These are phyloP conservation scores for Ichneumoninae sp. DNA, from an alignment of 2,888 invertebrate species.

Conservation along the genomic window DNA sequence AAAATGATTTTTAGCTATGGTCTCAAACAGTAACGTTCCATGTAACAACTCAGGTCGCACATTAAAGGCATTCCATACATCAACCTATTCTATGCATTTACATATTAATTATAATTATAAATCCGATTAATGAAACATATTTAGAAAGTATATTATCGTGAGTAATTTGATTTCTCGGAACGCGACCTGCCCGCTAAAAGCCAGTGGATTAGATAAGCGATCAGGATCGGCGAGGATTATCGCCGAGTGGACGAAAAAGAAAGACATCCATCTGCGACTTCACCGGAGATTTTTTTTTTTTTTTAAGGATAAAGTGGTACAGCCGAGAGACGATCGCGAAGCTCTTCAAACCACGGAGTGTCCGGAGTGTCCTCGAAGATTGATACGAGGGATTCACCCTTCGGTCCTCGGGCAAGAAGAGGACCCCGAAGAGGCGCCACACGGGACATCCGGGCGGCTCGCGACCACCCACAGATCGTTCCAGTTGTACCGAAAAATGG, in stretches of 20 bases:
- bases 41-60: too few relatives aligned
- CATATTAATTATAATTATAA: too few relatives aligned
- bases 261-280: not conserved
- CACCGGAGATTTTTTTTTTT: not conserved
- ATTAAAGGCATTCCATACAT: too few relatives aligned
- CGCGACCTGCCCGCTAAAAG: not conserved
- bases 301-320: not conserved
- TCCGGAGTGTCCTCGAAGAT: constrained; percentile 39
- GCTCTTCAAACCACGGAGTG: constrained; percentile 47
- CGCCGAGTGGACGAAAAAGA: not conserved
- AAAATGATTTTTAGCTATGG: too few relatives aligned
- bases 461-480: constrained; percentile 57
- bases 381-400: not conserved
- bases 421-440: constrained; percentile 35
- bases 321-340: constrained; percentile 18
- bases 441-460: constrained; percentile 47
- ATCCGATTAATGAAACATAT: not conserved
- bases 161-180: too few relatives aligned
- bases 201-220: constrained; percentile 16
- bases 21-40: too few relatives aligned
- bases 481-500: constrained; percentile 28
- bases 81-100: too few relatives aligned
- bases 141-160: not conserved
- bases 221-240: constrained; percentile 9
- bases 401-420: not conserved